phyloP scores from a whole-genome alignment of 2,888 invertebrate species.

The Lasioglossum oenotherae region DNA sequence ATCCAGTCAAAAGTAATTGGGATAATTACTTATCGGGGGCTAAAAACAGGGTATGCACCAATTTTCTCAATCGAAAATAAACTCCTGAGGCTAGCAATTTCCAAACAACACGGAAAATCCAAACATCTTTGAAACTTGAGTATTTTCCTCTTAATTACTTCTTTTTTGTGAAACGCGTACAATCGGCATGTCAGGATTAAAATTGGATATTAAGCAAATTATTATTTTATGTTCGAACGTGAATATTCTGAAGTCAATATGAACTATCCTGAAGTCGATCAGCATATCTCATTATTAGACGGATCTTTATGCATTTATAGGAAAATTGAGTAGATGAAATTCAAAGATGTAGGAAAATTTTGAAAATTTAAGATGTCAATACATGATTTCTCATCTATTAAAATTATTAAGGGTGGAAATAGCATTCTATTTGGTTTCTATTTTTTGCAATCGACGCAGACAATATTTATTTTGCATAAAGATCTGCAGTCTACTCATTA shows the following conservation, averaged over 20 bases:
- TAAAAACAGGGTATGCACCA: slow-evolving; percentile 35
- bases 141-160: neutral
- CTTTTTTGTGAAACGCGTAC: neutral
- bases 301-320: too few relatives aligned
- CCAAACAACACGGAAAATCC: neutral
- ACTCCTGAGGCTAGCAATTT: neutral
- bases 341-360: too few relatives aligned
- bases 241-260: neutral
- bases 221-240: neutral
- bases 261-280: neutral
- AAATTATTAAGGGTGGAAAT: too few relatives aligned
- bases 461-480: too few relatives aligned
- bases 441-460: too few relatives aligned
- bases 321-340: too few relatives aligned
- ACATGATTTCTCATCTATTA: too few relatives aligned
- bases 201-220: neutral
- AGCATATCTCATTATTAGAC: neutral
- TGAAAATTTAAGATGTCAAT: too few relatives aligned
- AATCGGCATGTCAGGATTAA: neutral
- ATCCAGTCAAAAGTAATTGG: slow-evolving; percentile 59
- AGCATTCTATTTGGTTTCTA: too few relatives aligned
- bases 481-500: neutral
- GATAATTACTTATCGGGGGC: slow-evolving; percentile 53
- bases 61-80: slow-evolving; percentile 16
- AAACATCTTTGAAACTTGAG: neutral